Conservation (phyloP, 2,797 vertebrate genomes). For the Schizopygopsis malacanthus region DNA sequence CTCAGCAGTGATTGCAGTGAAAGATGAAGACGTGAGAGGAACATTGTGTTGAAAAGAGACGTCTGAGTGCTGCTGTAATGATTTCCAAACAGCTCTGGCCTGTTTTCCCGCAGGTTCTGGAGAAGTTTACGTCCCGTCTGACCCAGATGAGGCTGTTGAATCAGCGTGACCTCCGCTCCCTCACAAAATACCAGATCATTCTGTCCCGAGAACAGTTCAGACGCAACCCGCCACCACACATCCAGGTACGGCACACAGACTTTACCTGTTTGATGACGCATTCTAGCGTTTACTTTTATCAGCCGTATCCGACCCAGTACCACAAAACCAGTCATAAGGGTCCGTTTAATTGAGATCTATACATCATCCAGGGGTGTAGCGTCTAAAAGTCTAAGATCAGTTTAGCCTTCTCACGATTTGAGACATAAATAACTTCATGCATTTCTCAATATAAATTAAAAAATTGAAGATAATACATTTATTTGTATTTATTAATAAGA, state of each 20-base stretch:
- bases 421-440: too few species aligned
- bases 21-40: not conserved
- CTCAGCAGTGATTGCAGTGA: not conserved
- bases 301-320: too few species aligned
- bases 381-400: too few species aligned
- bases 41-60: not conserved
- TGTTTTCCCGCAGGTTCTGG: slow-evolving; percentile 81
- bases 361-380: too few species aligned
- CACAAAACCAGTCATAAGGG: too few species aligned
- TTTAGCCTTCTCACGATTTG: too few species aligned
- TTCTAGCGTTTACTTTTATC: not conserved
- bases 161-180: slow-evolving; percentile 81
- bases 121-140: slow-evolving; percentile 87
- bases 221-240: slow-evolving; percentile 85
- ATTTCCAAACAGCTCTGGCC: not conserved
- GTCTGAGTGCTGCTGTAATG: not conserved
- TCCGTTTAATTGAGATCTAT: too few species aligned
- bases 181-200: slow-evolving; percentile 94
- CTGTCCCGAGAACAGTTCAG: slow-evolving; percentile 93
- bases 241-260: slow-evolving; percentile 70
- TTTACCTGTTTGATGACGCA: not conserved
- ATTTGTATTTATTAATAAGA: too few species aligned
- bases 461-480: too few species aligned
- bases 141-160: slow-evolving; percentile 81
- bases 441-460: too few species aligned